Evolutionary conservation across 1,140 invertebrate species (phyloP), one percentile per base, ranked within the genome.

Genomic region (Triops cancriformis): DNA sequence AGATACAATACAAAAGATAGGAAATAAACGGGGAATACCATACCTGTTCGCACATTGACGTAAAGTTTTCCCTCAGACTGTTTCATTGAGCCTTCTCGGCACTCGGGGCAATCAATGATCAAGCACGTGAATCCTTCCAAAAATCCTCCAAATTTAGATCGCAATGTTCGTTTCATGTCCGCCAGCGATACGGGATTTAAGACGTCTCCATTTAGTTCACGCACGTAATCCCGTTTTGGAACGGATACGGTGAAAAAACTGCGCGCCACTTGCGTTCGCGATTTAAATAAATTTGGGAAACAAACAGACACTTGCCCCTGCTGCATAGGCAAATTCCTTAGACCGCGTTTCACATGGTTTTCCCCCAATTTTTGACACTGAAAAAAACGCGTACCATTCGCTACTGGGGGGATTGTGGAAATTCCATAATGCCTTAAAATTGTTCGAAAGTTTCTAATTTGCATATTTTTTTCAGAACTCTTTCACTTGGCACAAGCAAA

Each of bases 111-210:
- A 18, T 78, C 73, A 43, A 78, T 51, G 10, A 76, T 42, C 10
- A 78, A n/a, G 43, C 76, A 78, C 6, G 77, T 75, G 43, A 77
- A 74, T 12, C 77, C 75, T 75, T 78, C 77, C 26, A 41, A 74
- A 75, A 78, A 78, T 28, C 75, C 77, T 3, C 73, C 75, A 5
- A 64, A 76, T 45, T 76, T 78, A 11, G 26, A 10, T 1, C 74
- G 73, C 11, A 78, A 74, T 23, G 0, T 76, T 2, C 43, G 27
- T 42, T 78, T 78, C 31, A 78, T 78, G 9, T 78, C 77, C 11
- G 42, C 41, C 28, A 51, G 7, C 10, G 75, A 43, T 2, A 76
- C 41, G 28, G 26, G 37, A 27, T 31, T 76, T 14, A 76, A n/a
- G 2, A 43, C 37, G 11, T 76, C 74, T 0, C 41, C 74, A n/a